A percentile compares a stretch with the other conserved stretches of the same genome.
These are phyloP conservation scores for Bombus consobrinus DNA, from an alignment of 1,140 invertebrate species.

Conservation along the genomic window DNA sequence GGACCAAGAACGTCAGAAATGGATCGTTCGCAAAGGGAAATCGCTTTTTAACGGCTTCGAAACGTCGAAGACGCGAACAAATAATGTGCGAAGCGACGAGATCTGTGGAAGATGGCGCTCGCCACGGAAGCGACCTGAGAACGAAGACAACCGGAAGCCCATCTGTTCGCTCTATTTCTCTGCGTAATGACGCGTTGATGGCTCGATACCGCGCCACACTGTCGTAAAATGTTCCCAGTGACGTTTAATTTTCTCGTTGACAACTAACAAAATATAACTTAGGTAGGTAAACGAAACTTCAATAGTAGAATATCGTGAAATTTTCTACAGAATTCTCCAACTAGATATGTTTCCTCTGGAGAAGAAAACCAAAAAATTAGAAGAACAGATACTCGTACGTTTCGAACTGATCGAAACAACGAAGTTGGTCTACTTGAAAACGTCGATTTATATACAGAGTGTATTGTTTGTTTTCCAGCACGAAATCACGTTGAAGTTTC, in stretches of 20 bases:
- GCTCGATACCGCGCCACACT: neutral
- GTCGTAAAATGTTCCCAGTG: conserved; percentile 1
- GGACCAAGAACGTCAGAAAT: neutral
- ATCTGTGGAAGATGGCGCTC: neutral
- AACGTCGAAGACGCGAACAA: conserved; percentile 4
- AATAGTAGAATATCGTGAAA: too few species aligned
- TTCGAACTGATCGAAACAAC: too few species aligned
- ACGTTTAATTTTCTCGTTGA: neutral
- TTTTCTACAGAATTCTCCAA: too few species aligned
- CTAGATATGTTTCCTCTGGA: too few species aligned
- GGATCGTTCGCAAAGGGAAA: conserved; percentile 2
- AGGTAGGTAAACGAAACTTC: too few species aligned
- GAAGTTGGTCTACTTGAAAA: neutral
- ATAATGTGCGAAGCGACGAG: conserved; percentile 7
- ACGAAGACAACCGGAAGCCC: conserved; percentile 29
- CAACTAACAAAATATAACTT: neutral
- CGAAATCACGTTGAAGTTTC: neutral
- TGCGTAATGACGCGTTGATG: conserved; percentile 32
- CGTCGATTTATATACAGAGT: neutral
- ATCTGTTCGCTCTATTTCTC: conserved; percentile 23
- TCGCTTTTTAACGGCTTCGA: neutral
- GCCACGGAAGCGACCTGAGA: neutral
- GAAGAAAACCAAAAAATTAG: too few species aligned
- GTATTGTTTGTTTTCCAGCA: neutral
- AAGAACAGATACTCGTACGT: neutral